These are phyloP conservation scores for Sternarchorhynchus goeldii DNA, from an alignment of 2,797 vertebrate species.

Conservation along the genomic window DNA sequence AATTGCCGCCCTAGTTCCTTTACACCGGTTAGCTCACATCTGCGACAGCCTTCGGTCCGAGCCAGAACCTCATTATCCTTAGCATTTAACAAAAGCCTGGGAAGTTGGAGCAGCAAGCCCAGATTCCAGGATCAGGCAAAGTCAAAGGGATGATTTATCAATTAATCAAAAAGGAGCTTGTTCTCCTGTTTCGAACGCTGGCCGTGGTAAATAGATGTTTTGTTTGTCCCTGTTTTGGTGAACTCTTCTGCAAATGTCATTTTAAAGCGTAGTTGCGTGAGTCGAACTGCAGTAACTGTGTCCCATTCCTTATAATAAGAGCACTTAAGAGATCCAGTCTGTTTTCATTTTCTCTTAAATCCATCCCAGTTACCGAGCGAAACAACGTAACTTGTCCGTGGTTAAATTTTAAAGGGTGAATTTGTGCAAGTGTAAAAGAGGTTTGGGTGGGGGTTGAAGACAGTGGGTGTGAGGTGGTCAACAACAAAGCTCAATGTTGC, in stretches of 20 bases:
- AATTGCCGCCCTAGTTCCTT: slow-evolving; percentile 84
- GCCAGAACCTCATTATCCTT: slow-evolving; percentile 80
- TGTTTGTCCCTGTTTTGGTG: not conserved
- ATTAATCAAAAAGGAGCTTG: slow-evolving; percentile 69
- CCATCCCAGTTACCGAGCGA: slow-evolving; percentile 11
- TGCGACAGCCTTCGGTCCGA: slow-evolving; percentile 75
- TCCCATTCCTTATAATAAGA: slow-evolving; percentile 71
- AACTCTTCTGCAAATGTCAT: not conserved
- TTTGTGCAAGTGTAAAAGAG: not conserved
- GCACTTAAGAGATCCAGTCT: slow-evolving; percentile 72
- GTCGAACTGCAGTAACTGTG: slow-evolving; percentile 43
- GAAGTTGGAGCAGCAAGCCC: slow-evolving; percentile 76
- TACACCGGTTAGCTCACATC: slow-evolving; percentile 81
- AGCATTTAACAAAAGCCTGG: slow-evolving; percentile 79
- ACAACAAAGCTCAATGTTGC: slow-evolving; percentile 79
- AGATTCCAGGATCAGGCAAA: slow-evolving; percentile 75
- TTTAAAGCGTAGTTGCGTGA: not conserved
- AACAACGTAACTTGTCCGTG: slow-evolving; percentile 15
- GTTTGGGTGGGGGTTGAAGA: slow-evolving; percentile 13
- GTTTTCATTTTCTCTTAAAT: slow-evolving; percentile 39
- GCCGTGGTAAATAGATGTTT: not conserved
- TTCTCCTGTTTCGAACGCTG: not conserved
- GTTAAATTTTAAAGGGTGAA: slow-evolving; percentile 18
- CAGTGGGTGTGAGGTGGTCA: slow-evolving; percentile 62
- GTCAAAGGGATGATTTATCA: slow-evolving; percentile 71